These are phyloP conservation scores for Papilio helenus DNA, from an alignment of 1,140 invertebrate genomes.

Conservation along the genomic window DNA sequence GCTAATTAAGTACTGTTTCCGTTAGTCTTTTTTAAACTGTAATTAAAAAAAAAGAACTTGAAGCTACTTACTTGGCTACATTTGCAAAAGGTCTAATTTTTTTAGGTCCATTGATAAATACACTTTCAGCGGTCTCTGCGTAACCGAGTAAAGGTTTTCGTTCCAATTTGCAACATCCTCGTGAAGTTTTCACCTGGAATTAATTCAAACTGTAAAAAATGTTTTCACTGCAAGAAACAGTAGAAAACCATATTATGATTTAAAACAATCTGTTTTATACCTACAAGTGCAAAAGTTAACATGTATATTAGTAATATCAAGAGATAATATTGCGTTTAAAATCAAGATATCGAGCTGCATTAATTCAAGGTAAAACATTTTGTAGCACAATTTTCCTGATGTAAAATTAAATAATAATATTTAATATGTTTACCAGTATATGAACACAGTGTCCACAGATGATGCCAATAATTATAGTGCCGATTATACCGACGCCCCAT, in stretches of 20 bases:
- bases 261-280: too few relatives aligned
- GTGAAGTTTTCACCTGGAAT: conserved; percentile 87
- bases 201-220: neutral
- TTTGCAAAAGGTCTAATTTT: conserved; percentile 83
- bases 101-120: conserved; percentile 89
- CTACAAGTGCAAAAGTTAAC: too few relatives aligned
- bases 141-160: conserved; percentile 88
- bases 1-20: neutral
- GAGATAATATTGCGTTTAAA: too few relatives aligned
- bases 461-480: conserved; percentile 88
- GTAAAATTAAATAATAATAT: neutral
- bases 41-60: neutral
- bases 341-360: too few relatives aligned
- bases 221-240: too few relatives aligned
- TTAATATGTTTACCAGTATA: conserved; percentile 86
- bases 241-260: too few relatives aligned
- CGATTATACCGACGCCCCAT: conserved; percentile 87
- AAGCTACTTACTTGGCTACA: conserved; percentile 83
- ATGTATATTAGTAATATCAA: too few relatives aligned
- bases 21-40: neutral
- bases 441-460: conserved; percentile 92
- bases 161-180: conserved; percentile 86
- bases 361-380: too few relatives aligned
- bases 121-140: conserved; percentile 90
- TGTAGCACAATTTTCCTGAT: too few relatives aligned